These are phyloP conservation scores for Rosalia funebris DNA, from an alignment of 2,888 invertebrate species.

Conservation along the genomic window DNA sequence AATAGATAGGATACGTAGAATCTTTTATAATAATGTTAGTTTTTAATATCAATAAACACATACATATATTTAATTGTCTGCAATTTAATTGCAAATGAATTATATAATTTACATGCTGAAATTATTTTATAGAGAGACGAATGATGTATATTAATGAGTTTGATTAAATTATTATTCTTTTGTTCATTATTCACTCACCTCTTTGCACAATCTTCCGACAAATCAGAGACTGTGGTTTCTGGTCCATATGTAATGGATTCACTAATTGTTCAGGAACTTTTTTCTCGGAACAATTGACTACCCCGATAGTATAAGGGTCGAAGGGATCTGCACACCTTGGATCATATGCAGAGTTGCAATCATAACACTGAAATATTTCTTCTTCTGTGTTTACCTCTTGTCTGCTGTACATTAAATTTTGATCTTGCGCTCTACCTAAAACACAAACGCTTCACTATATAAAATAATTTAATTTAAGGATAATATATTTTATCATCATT, in stretches of 20 bases:
- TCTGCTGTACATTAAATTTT: slow-evolving; percentile 28
- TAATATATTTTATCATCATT: no score
- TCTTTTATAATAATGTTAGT: no score
- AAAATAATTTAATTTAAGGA: no score
- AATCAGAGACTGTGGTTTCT: slow-evolving; percentile 67
- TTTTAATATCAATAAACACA: no score
- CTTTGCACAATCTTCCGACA: slow-evolving; percentile 78
- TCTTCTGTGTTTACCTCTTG: slow-evolving; percentile 14
- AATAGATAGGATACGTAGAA: background rate
- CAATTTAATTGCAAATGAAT: no score
- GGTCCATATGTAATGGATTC: slow-evolving; percentile 58
- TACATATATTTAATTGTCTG: no score
- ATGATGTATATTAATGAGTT: no score
- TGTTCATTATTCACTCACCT: slow-evolving; percentile 52
- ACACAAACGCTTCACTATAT: background rate
- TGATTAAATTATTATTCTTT: slow-evolving; percentile 3
- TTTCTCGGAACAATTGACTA: slow-evolving; percentile 83
- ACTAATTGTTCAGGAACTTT: slow-evolving; percentile 76
- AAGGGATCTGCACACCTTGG: slow-evolving; percentile 91
- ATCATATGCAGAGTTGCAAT: slow-evolving; percentile 92
- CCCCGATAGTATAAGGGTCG: slow-evolving; percentile 84
- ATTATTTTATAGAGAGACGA: no score
- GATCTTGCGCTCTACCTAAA: slow-evolving; percentile 31
- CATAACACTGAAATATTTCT: slow-evolving; percentile 80
- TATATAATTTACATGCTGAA: no score